A percentile compares a stretch with the other conserved stretches of the same genome.
phyloP scores from a whole-genome alignment of 2,113 vertebrate species.

The Nothocercus julius region DNA sequence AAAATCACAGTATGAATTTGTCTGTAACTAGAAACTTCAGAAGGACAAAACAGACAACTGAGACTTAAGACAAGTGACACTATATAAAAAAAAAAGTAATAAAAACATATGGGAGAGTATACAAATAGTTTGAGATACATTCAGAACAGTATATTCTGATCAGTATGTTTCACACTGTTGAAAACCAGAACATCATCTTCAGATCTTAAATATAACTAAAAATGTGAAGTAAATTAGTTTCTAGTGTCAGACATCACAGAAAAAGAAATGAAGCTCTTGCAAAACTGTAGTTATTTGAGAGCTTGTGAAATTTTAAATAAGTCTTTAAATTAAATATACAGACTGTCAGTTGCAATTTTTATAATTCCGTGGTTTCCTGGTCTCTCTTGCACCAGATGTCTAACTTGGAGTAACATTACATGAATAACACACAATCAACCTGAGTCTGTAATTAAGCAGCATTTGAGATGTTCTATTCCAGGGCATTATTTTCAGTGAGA shows the following conservation, averaged over 20 bases:
- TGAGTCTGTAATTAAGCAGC: conserved; percentile 99
- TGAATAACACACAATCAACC: conserved; percentile 87
- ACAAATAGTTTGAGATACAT: conserved; percentile 84
- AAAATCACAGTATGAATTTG: conserved; percentile 86
- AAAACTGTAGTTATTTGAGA: conserved; percentile 59
- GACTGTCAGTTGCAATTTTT: conserved; percentile 71
- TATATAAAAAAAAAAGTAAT: conserved; percentile 81
- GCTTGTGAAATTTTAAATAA: conserved; percentile 76
- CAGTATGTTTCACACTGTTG: conserved; percentile 80
- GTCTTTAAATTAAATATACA: conserved; percentile 81
- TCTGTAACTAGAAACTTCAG: conserved; percentile 83
- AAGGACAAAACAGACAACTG: conserved; percentile 79
- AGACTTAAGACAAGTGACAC: conserved; percentile 79
- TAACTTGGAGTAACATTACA: conserved; percentile 77
- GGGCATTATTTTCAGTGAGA: conserved; percentile 83
- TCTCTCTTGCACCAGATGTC: conserved; percentile 72
- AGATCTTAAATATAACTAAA: conserved; percentile 77
- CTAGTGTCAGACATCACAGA: conserved; percentile 80
- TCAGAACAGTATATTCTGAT: conserved; percentile 86
- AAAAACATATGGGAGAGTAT: conserved; percentile 79
- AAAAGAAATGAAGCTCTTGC: conserved; percentile 71
- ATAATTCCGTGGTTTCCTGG: conserved; percentile 70
- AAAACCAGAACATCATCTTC: conserved; percentile 78
- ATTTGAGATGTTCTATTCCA: conserved; percentile 94
- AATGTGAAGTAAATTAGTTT: conserved; percentile 77